A percentile compares a stretch with the other conserved stretches of the same genome.
These are phyloP conservation scores for Pseudomyrmex gracilis DNA, from an alignment of 1,140 invertebrate species.

Conservation along the genomic window DNA sequence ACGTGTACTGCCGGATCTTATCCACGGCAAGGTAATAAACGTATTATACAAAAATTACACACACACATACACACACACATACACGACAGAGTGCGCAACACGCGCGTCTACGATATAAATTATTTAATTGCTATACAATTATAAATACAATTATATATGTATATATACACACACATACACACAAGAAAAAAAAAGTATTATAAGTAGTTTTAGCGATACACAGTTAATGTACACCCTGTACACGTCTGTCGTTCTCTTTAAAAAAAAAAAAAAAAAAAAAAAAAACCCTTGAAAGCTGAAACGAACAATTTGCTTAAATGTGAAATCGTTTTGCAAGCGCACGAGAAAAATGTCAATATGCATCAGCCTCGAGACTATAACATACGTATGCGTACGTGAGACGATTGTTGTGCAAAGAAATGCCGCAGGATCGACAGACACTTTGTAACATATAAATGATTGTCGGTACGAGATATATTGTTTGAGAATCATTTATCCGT, in stretches of 20 bases:
- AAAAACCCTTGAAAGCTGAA: constrained; percentile 47
- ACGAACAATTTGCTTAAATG: constrained; percentile 13
- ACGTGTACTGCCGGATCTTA: constrained; percentile 31
- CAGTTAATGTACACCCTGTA: constrained; percentile 60
- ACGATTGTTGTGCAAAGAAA: constrained; percentile 24
- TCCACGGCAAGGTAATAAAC: too few relatives aligned
- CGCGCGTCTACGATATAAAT: constrained; percentile 76
- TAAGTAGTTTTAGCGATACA: constrained; percentile 73
- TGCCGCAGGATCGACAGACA: constrained; percentile 76
- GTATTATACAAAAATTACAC: too few relatives aligned
- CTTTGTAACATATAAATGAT: constrained; percentile 78
- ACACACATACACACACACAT: too few relatives aligned
- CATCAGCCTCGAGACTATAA: too few relatives aligned
- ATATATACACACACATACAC: constrained; percentile 27
- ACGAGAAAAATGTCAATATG: constrained; percentile 4
- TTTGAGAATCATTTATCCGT: constrained; percentile 59
- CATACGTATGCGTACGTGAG: too few relatives aligned
- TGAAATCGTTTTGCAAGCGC: constrained; percentile 20
- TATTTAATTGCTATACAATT: constrained; percentile 79
- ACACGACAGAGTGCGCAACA: constrained; percentile 63
- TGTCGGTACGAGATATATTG: constrained; percentile 70
- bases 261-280: too few relatives aligned
- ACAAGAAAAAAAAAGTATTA: constrained; percentile 74
- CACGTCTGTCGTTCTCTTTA: constrained; percentile 76
- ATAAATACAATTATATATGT: constrained; percentile 69